Base-by-base conservation (phyloP, 2,113 vertebrate genomes). In the Lepisosteus oculatus region DNA sequence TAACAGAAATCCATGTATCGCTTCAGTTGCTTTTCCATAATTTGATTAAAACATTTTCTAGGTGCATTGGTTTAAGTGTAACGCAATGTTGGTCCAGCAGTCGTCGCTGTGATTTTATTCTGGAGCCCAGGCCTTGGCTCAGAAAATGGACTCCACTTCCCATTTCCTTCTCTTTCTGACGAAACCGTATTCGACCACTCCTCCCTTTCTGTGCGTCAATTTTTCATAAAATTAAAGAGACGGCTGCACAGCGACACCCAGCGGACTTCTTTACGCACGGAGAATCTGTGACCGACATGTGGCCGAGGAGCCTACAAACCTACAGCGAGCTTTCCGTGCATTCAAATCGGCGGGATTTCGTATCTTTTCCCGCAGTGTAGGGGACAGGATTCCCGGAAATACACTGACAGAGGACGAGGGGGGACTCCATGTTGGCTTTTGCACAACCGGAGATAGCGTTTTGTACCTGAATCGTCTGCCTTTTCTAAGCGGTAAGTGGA, bases 221-320 rank as follows among this genome's bases (percentile, higher is more conserved):
- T 29, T 29, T 13, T n/a, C 56, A 12, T 11, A 42, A 65, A 65
- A 65, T 4, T 4, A 2, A 13, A 12, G 6, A 6, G 17, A 29
- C n/a, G 17, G 9, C n/a, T 4, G 3, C 42, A 65, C 77, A 80
- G 80, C 80, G 80, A 70, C 78, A 3, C 68, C 51, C 8, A 12
- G 74, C 51, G 78, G 68, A 43, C n/a, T 55, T 59, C 43, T 47
- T 55, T 57, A 17, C 61, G 15, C 41, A 61, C 62, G 66, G 65
- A 74, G 76, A 61, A 61, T 65, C 61, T 41, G 65, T 62, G 70
- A 74, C 61, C 77, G 70, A 61, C 79, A 75, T 78, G 77, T 80
- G 72, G 77, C 78, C 65, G 70, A 64, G 74, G 66, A 68, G 69
- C 47, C 74, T 73, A 76, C 73, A 78, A 73, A 75, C 51, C 56